Evolutionary conservation across 2,888 invertebrate genomes (phyloP), one percentile per base, ranked within the genome.

Genomic region (Drosophila peninsularis): DNA sequence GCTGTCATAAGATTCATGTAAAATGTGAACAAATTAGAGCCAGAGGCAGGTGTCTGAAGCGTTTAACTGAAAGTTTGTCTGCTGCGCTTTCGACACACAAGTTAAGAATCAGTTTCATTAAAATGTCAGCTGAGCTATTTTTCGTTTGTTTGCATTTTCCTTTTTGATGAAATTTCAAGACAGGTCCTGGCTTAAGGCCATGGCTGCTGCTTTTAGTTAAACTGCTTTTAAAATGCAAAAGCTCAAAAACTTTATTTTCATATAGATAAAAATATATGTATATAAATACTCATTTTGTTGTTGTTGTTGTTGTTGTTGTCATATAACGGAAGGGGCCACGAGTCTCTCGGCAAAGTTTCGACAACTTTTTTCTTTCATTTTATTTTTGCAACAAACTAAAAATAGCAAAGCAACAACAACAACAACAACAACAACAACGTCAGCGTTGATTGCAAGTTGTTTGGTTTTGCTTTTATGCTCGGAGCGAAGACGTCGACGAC

Each of bases 381-480:
- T 45, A 56, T 49, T 67, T 61, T 75, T 58, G 85, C 70, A 80
- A 65, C 62, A 41, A 64, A 68, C 83, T 83, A 83, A 87, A 83
- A 83, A 83, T 83, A 83, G 83, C 66, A 68, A 67, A 71, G 27
- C 66, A 58, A 66, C 62, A 39, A 55, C 73, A 49, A 50, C 55
- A 69, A 39, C 62, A 24, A 24, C 24, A 24, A 52, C 27, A 58
- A 54, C 75, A 37, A 52, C 45, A 53, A 60, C 45, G 27, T 64
- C 71, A 81, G 52, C 76, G 66, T 66, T 81, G 84, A 78, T 78
- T 87, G 82, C 82, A 87, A 83, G 88, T 88, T 82, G 82, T 79
- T 82, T 77, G 78, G 70, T 73, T 78, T 78, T 78, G 71, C 79
- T 68, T 77, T 73, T 67, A 65, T 60, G 63, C 41, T 60, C 37